Conservation (phyloP, 2,888 invertebrate genomes). For the Caradrina kadenii region DNA sequence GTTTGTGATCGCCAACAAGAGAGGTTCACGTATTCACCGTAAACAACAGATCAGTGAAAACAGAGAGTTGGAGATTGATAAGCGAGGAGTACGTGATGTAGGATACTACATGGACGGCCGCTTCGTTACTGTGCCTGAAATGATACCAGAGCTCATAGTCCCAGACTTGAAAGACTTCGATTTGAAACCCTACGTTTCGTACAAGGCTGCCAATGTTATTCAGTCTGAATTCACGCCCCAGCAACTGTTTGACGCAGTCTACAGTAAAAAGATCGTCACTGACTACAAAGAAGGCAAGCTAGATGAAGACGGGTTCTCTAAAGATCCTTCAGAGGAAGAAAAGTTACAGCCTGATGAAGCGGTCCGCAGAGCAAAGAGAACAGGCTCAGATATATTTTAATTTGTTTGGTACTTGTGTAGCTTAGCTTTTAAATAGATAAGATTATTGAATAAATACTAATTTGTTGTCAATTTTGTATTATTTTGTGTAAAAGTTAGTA, state of each 20-base stretch:
- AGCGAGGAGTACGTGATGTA: conserved; percentile 92
- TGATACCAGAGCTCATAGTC: conserved; percentile 97
- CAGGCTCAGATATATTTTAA: conserved; percentile 95
- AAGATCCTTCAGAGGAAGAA: conserved; percentile 94
- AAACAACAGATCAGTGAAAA: conserved; percentile 90
- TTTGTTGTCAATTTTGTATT: conserved; percentile 22
- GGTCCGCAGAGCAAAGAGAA: conserved; percentile 92
- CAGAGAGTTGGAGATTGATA: conserved; percentile 92
- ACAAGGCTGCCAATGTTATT: conserved; percentile 93
- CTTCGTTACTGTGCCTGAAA: conserved; percentile 94
- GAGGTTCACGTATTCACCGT: conserved; percentile 93
- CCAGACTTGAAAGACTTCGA: conserved; percentile 96
- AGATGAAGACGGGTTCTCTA: conserved; percentile 92
- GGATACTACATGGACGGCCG: conserved; percentile 91
- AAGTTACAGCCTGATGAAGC: conserved; percentile 94
- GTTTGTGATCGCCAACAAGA: conserved; percentile 94
- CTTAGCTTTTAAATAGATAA: conserved; percentile 67
- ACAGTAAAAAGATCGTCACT: conserved; percentile 94
- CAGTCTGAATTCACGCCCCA: conserved; percentile 96
- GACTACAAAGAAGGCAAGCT: conserved; percentile 94
- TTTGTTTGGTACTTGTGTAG: conserved; percentile 57
- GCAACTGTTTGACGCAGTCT: conserved; percentile 95
- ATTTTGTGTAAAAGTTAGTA: conserved; percentile 6
- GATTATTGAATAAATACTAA: conserved; percentile 64
- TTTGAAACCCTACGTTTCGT: conserved; percentile 98